Conservation (phyloP, 2,113 vertebrate species). For the Crypturellus undulatus region DNA sequence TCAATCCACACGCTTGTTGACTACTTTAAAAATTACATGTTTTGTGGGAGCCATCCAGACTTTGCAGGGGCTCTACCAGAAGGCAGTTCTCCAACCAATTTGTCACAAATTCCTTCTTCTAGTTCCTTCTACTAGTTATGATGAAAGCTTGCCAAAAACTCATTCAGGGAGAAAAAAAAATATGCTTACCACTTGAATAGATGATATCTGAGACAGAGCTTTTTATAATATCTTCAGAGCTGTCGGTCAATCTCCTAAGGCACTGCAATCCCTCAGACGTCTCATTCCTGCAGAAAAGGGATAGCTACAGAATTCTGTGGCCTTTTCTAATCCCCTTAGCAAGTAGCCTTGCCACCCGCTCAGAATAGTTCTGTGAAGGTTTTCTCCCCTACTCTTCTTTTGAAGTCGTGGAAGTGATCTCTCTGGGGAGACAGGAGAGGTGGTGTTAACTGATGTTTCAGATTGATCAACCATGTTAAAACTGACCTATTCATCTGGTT, state of each 20-base stretch:
- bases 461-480: not conserved
- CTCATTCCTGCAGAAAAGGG: not conserved
- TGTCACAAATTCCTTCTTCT: not conserved
- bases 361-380: not conserved
- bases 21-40: not conserved
- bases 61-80: not conserved
- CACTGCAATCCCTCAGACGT: not conserved
- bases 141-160: not conserved
- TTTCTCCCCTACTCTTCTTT: not conserved
- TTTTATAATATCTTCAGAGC: slow-evolving; percentile 10
- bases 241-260: slow-evolving; percentile 7
- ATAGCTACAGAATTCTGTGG: not conserved
- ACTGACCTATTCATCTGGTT: not conserved
- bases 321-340: not conserved
- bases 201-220: not conserved
- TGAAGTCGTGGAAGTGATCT: not conserved
- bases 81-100: not conserved
- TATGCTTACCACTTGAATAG: not conserved
- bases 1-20: not conserved
- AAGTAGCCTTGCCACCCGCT: not conserved
- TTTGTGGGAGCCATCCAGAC: not conserved
- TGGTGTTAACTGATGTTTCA: not conserved
- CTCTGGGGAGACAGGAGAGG: not conserved
- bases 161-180: not conserved
- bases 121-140: not conserved